A percentile compares a stretch with the other conserved stretches of the same genome.
Conservation (phyloP, 1,140 invertebrate species). For the Bombus impatiens region DNA sequence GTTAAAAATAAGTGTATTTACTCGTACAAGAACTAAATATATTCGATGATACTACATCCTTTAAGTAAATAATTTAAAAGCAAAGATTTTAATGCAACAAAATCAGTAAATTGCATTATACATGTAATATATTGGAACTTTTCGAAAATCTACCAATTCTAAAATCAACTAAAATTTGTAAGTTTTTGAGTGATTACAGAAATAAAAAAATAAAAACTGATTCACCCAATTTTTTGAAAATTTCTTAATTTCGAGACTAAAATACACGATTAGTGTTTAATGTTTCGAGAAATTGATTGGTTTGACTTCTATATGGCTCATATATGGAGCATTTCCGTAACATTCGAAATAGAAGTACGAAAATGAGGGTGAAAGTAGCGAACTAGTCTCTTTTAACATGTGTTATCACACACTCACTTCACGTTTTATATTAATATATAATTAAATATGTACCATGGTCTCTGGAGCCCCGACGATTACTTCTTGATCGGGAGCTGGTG, state of each 20-base stretch:
- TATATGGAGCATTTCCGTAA: neutral
- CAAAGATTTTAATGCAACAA: neutral
- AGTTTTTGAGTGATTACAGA: neutral
- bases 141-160: neutral
- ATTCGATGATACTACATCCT: neutral
- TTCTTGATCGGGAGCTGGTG: slow-evolving; percentile 76
- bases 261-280: neutral
- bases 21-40: neutral
- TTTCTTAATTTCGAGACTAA: neutral
- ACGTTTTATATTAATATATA: slow-evolving; percentile 4
- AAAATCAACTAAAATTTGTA: neutral
- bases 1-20: neutral
- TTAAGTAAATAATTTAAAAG: neutral
- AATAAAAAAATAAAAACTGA: neutral
- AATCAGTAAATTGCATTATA: neutral
- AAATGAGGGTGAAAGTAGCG: neutral
- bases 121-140: slow-evolving; percentile 18
- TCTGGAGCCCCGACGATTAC: slow-evolving; percentile 75
- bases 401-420: neutral
- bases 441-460: slow-evolving; percentile 73
- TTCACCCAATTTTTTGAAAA: neutral
- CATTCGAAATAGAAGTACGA: neutral
- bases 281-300: neutral
- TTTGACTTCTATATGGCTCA: neutral
- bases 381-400: neutral